Conservation (phyloP, 2,797 vertebrate genomes). For the Kryptolebias ocellatus region DNA sequence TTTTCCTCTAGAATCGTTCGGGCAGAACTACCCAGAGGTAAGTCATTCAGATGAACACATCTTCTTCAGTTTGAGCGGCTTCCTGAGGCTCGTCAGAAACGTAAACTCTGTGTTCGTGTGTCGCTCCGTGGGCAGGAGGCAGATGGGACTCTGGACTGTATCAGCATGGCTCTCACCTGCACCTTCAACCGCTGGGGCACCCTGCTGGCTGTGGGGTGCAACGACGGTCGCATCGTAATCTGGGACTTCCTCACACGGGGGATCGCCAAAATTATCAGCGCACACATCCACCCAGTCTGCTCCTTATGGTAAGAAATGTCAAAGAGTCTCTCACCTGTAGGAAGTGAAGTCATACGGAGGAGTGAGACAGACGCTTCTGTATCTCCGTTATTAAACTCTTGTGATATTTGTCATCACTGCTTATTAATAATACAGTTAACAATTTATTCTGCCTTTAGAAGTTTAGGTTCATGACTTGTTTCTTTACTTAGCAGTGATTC, state of each 20-base stretch:
- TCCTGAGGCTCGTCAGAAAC: background rate
- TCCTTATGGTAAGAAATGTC: constrained; percentile 88
- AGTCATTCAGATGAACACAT: constrained; percentile 2
- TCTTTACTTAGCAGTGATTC: background rate
- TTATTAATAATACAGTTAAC: too few species aligned
- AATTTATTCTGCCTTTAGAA: too few species aligned
- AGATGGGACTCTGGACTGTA: constrained; percentile 97
- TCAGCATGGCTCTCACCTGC: constrained; percentile 98
- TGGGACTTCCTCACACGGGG: constrained; percentile 98
- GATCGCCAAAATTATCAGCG: constrained; percentile 98
- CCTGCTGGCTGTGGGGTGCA: constrained; percentile 95
- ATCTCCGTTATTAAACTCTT: too few species aligned
- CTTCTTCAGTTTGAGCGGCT: too few species aligned
- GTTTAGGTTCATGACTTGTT: background rate
- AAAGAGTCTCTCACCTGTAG: too few species aligned
- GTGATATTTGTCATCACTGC: too few species aligned
- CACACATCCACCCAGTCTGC: constrained; percentile 97
- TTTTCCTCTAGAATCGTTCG: constrained; percentile 90
- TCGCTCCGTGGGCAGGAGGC: constrained; percentile 85
- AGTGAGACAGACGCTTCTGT: too few species aligned
- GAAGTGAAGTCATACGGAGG: too few species aligned
- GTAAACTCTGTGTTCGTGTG: background rate
- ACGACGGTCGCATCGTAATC: constrained; percentile 96
- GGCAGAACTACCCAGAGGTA: constrained; percentile 99
- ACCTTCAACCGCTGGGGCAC: constrained; percentile 99